These are phyloP conservation scores for Hemistola chrysoprasaria DNA, from an alignment of 2,888 invertebrate genomes.

Conservation along the genomic window DNA sequence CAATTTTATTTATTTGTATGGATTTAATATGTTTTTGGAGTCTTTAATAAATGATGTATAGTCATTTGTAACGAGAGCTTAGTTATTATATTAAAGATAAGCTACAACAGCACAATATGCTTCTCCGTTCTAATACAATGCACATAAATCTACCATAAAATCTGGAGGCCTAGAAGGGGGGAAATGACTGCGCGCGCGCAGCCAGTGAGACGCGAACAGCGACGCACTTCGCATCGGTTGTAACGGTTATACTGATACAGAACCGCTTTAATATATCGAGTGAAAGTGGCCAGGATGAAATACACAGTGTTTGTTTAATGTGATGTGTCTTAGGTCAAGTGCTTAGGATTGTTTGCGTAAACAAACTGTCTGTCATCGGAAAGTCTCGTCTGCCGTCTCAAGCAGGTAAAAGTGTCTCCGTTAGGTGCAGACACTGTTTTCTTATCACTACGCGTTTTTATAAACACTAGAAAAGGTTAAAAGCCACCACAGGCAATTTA, in stretches of 20 bases:
- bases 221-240: constrained; percentile 19
- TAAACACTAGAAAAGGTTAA: too few species aligned
- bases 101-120: too few species aligned
- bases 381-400: constrained; percentile 18
- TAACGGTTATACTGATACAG: constrained; percentile 47
- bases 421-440: constrained; percentile 5
- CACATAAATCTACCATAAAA: background rate
- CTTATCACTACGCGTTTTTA: background rate
- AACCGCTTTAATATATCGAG: constrained; percentile 51
- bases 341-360: constrained; percentile 19
- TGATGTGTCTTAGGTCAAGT: constrained; percentile 13
- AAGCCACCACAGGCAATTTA: too few species aligned
- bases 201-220: constrained; percentile 55
- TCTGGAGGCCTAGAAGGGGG: constrained; percentile 35
- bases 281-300: constrained; percentile 60
- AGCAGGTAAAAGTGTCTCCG: constrained; percentile 22
- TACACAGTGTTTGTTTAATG: constrained; percentile 31
- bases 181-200: constrained; percentile 50
- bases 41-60: too few species aligned
- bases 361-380: constrained; percentile 24
- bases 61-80: too few species aligned
- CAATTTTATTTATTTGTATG: too few species aligned
- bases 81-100: too few species aligned
- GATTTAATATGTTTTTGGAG: too few species aligned
- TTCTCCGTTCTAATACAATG: background rate